Percentiles rank a stretch among this genome's conserved stretches.
These are phyloP conservation scores for Hyperoplus lanceolatus DNA, from an alignment of 2,797 vertebrate genomes.

Conservation along the genomic window DNA sequence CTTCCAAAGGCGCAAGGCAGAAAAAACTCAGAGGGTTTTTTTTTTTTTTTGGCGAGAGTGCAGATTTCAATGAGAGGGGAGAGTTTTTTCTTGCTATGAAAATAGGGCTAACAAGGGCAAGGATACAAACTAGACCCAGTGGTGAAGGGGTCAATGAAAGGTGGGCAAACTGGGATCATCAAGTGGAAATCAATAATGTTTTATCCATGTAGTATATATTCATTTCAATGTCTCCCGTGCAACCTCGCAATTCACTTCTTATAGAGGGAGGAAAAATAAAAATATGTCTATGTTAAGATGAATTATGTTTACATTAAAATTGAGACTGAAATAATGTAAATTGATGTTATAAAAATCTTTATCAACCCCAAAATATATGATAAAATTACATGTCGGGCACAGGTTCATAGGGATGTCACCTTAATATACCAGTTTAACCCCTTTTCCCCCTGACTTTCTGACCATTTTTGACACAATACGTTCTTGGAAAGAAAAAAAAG, in stretches of 20 bases:
- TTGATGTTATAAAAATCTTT: neutral
- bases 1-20: constrained; percentile 60
- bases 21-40: constrained; percentile 33
- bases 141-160: constrained; percentile 27
- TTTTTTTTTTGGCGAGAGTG: constrained; percentile 54
- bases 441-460: neutral
- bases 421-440: too few species aligned
- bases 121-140: constrained; percentile 27
- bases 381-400: neutral
- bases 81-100: constrained; percentile 48
- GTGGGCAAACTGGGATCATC: constrained; percentile 28
- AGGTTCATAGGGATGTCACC: neutral
- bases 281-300: neutral
- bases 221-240: constrained; percentile 8
- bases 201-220: constrained; percentile 8
- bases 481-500: constrained; percentile 5
- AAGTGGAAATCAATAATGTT: constrained; percentile 15
- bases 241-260: neutral
- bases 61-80: constrained; percentile 55
- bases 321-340: neutral
- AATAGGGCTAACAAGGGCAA: constrained; percentile 41
- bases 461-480: neutral
- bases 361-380: neutral
- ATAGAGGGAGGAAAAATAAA: neutral
- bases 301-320: constrained; percentile 13